phyloP scores from a whole-genome alignment of 2,113 vertebrate species.

The Sardina pilchardus region DNA sequence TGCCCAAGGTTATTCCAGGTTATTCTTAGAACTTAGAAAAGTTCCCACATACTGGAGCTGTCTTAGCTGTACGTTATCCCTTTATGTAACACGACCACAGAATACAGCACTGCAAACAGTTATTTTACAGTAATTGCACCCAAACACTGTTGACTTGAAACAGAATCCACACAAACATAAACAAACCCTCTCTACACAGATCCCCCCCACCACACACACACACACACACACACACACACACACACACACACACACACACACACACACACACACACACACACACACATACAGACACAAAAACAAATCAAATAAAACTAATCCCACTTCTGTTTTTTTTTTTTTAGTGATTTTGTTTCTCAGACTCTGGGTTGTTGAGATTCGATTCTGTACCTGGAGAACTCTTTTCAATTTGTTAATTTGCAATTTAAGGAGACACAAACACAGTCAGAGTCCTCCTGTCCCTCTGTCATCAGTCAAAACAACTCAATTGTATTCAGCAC shows the following conservation, averaged over 20 bases:
- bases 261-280: too few relatives aligned
- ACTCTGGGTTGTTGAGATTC: neutral
- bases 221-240: too few relatives aligned
- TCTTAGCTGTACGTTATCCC: neutral
- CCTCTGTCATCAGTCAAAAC: neutral
- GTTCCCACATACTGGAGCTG: neutral
- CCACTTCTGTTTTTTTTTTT: neutral
- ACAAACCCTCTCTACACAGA: neutral
- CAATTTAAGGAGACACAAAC: neutral
- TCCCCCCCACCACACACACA: neutral
- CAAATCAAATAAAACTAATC: neutral
- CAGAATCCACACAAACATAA: neutral
- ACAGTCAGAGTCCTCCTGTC: neutral
- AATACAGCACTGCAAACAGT: neutral
- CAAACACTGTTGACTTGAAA: slow-evolving; percentile 1
- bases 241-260: too few relatives aligned
- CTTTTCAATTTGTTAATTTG: slow-evolving; percentile 1
- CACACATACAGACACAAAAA: too few relatives aligned
- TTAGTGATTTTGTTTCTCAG: neutral
- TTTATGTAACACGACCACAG: neutral
- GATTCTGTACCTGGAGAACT: neutral
- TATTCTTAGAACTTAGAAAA: slow-evolving; percentile 3
- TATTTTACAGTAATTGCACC: neutral
- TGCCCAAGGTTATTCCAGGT: slow-evolving; percentile 2
- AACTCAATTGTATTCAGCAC: neutral